phyloP scores from a whole-genome alignment of 2,113 vertebrate genomes.

The Rattus rattus region DNA sequence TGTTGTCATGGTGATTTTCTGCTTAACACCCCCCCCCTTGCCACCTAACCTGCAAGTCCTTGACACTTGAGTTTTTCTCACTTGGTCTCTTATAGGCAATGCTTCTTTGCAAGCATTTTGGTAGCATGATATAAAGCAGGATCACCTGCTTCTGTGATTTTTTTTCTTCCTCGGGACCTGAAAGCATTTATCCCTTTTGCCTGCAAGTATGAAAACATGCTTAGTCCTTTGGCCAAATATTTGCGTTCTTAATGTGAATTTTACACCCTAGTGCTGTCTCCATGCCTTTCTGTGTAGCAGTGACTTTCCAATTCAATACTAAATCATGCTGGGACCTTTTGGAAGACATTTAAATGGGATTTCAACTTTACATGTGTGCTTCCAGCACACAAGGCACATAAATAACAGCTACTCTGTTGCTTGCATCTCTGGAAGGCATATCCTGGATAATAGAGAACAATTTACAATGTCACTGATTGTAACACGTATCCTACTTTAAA shows the following conservation, averaged over 20 bases:
- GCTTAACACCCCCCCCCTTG: not conserved
- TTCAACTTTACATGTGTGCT: not conserved
- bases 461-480: not conserved
- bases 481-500: slow-evolving; percentile 18
- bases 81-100: not conserved
- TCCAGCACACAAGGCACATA: not conserved
- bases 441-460: not conserved
- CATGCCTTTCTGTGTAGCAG: not conserved
- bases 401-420: slow-evolving; percentile 15
- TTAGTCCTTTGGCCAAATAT: slow-evolving; percentile 8
- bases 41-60: not conserved
- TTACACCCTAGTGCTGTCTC: slow-evolving; percentile 10
- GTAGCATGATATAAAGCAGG: not conserved
- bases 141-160: not conserved
- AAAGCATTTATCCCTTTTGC: not conserved
- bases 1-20: not conserved
- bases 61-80: not conserved
- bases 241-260: slow-evolving; percentile 36
- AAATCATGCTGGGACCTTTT: slow-evolving; percentile 39
- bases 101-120: not conserved
- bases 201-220: slow-evolving; percentile 24
- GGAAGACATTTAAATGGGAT: slow-evolving; percentile 39
- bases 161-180: not conserved
- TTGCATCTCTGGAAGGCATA: not conserved
- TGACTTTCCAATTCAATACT: slow-evolving; percentile 46